Evolutionary conservation across 2,888 invertebrate species (phyloP).

Genomic region (Strigamia transsilvanica): DNA sequence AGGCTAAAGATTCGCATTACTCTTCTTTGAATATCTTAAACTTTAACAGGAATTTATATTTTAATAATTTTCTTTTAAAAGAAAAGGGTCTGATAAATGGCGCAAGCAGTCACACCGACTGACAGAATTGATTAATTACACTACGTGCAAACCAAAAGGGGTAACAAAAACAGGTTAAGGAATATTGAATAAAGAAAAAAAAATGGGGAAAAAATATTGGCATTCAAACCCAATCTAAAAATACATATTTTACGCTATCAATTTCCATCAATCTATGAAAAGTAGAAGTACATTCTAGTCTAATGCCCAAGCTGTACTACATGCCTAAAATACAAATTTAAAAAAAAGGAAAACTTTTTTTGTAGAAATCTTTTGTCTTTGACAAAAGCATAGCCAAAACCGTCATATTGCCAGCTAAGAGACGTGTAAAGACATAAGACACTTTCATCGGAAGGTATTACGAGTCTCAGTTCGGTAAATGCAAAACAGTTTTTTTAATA

Average conservation of each 20-base stretch:
- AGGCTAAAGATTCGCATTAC: constrained; percentile 24
- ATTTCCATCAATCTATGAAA: too few species aligned
- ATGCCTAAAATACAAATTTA: too few species aligned
- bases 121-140: constrained; percentile 44
- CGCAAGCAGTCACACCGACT: constrained; percentile 37
- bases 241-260: background rate
- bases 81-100: constrained; percentile 34
- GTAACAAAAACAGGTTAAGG: constrained; percentile 37
- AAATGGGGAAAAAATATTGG: background rate
- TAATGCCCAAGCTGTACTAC: too few species aligned
- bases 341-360: too few species aligned
- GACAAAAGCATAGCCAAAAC: too few species aligned
- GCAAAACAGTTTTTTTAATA: too few species aligned
- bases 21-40: constrained; percentile 28
- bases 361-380: too few species aligned
- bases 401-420: too few species aligned
- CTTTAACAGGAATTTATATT: constrained; percentile 37
- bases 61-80: constrained; percentile 26
- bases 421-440: too few species aligned
- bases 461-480: too few species aligned
- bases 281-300: too few species aligned
- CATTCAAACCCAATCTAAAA: constrained; percentile 27
- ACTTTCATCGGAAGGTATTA: too few species aligned
- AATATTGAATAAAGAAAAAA: background rate
- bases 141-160: constrained; percentile 34